phyloP scores from a whole-genome alignment of 2,888 invertebrate species.

The Norana najaformis region DNA sequence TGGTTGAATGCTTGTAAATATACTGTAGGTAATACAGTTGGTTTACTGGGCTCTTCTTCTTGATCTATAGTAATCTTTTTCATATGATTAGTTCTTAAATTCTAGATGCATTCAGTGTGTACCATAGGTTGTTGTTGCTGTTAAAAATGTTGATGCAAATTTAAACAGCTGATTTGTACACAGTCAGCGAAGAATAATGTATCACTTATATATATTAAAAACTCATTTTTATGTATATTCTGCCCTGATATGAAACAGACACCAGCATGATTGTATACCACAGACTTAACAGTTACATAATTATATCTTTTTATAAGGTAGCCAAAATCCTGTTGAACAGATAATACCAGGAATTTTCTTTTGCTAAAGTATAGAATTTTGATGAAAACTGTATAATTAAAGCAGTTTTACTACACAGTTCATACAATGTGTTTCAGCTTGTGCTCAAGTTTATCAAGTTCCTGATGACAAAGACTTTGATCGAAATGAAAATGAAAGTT shows the following conservation, averaged over 20 bases:
- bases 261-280: too few relatives aligned
- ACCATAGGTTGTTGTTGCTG: too few relatives aligned
- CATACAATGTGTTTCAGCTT: conserved; percentile 27
- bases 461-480: conserved; percentile 22
- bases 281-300: too few relatives aligned
- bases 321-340: too few relatives aligned
- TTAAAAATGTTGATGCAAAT: too few relatives aligned
- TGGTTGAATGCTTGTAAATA: too few relatives aligned
- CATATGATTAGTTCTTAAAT: too few relatives aligned
- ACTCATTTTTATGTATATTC: neutral
- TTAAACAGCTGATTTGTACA: neutral
- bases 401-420: neutral
- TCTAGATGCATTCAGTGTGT: neutral
- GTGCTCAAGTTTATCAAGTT: conserved; percentile 30
- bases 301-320: too few relatives aligned
- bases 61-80: too few relatives aligned
- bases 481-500: neutral
- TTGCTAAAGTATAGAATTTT: neutral
- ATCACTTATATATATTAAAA: neutral
- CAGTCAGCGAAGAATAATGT: neutral
- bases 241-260: neutral
- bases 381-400: neutral
- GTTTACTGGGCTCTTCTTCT: too few relatives aligned
- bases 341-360: neutral
- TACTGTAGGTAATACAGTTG: too few relatives aligned